Conservation (phyloP, 2,113 vertebrate species). For the Dryoscopus gambensis region DNA sequence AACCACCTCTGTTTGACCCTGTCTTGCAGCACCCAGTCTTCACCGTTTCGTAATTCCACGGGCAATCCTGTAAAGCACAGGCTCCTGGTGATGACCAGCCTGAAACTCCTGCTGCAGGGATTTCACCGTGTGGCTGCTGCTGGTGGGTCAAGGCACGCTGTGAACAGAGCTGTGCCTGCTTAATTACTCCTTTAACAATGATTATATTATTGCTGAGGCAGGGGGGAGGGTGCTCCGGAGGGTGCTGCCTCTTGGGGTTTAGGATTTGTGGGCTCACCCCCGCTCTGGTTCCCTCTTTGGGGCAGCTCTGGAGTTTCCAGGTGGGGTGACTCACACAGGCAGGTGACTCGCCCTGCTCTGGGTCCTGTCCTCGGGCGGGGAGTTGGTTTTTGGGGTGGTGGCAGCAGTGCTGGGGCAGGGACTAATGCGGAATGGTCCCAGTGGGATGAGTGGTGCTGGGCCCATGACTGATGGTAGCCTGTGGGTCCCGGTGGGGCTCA, state of each 20-base stretch:
- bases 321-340: not conserved
- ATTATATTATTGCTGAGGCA: rapidly evolving
- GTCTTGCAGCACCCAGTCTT: rapidly evolving
- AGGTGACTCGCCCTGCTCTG: rapidly evolving
- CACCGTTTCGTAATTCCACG: rapidly evolving
- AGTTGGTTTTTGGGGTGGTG: not conserved
- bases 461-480: rapidly evolving
- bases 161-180: not conserved
- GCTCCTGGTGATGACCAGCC: not conserved
- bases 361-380: rapidly evolving
- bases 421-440: not conserved
- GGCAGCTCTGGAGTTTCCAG: not conserved
- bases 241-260: not conserved
- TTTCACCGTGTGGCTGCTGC: not conserved
- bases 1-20: not conserved
- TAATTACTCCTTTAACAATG: not conserved
- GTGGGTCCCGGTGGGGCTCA: not conserved
- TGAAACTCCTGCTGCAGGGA: not conserved
- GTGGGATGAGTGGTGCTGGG: rapidly evolving
- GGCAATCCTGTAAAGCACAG: rapidly evolving
- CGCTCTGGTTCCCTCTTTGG: not conserved
- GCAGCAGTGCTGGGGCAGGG: not conserved
- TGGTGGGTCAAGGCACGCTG: not conserved
- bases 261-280: rapidly evolving
- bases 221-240: rapidly evolving